phyloP scores from a whole-genome alignment of 2,797 vertebrate genomes.

The Ispidina lecontei region DNA sequence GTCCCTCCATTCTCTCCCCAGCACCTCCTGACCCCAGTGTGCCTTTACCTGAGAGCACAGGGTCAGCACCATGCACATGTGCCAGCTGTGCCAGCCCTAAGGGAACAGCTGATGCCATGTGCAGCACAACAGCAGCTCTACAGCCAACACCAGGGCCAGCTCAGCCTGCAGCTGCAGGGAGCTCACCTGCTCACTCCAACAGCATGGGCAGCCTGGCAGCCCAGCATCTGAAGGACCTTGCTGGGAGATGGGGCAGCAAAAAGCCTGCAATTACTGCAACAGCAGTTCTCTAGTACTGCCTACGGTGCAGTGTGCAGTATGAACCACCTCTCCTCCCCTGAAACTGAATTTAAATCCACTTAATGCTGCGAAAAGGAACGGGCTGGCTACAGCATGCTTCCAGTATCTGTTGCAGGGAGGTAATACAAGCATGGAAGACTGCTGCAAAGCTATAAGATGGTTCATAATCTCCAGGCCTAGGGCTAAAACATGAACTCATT shows the following conservation, averaged over 20 bases:
- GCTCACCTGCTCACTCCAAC: neutral
- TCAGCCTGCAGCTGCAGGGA: neutral
- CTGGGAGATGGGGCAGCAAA: neutral
- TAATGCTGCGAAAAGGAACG: slow-evolving; percentile 5
- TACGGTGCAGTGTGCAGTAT: slow-evolving; percentile 49
- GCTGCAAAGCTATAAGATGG: slow-evolving; percentile 31
- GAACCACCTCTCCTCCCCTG: slow-evolving; percentile 64
- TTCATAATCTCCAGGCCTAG: slow-evolving; percentile 32
- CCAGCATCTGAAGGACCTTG: neutral
- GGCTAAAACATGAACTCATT: slow-evolving; percentile 11
- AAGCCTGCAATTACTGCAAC: slow-evolving; percentile 46
- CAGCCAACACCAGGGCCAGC: neutral
- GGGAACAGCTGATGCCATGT: neutral
- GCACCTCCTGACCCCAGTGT: neutral
- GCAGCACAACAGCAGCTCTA: neutral
- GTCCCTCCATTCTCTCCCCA: neutral
- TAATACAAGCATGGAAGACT: slow-evolving; percentile 56
- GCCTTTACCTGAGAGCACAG: neutral
- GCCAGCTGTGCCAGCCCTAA: neutral
- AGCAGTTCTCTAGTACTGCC: slow-evolving; percentile 63
- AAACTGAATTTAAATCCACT: slow-evolving; percentile 72
- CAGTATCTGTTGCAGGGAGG: neutral
- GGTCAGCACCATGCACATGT: neutral
- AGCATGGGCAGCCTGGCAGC: neutral
- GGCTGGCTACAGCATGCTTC: neutral